Percentiles rank a stretch among this genome's conserved stretches.
phyloP scores from a whole-genome alignment of 2,888 invertebrate genomes.

The Sesia bembeciformis region DNA sequence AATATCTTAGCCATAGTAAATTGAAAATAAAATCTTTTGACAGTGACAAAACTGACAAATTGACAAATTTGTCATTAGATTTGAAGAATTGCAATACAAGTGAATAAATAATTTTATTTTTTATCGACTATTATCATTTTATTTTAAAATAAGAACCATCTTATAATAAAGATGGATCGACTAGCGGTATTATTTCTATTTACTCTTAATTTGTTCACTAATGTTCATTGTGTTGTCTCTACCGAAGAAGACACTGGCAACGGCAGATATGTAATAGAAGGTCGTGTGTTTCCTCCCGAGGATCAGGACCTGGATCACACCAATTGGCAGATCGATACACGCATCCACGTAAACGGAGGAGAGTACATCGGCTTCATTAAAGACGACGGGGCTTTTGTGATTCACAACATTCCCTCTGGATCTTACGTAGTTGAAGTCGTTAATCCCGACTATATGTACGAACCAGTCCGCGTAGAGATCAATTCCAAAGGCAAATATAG shows the following conservation, averaged over 20 bases:
- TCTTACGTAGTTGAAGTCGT: constrained; percentile 95
- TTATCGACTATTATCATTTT: no score
- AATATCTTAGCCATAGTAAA: no score
- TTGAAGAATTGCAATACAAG: no score
- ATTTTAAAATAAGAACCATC: no score
- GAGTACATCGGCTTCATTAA: constrained; percentile 91
- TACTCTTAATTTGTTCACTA: constrained; percentile 12
- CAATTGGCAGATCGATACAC: constrained; percentile 85
- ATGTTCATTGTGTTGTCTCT: constrained; percentile 26
- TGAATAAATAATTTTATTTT: no score
- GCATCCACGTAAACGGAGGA: constrained; percentile 90
- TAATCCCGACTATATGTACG: constrained; percentile 93
- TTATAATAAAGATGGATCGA: neutral
- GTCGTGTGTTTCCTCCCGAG: constrained; percentile 85
- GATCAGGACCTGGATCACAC: constrained; percentile 50
- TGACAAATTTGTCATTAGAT: no score
- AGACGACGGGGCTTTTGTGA: constrained; percentile 92
- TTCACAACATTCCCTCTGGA: constrained; percentile 91
- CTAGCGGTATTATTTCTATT: constrained; percentile 1
- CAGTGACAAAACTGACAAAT: no score
- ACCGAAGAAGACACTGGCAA: constrained; percentile 52
- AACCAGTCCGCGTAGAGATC: constrained; percentile 96
- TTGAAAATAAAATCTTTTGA: no score
- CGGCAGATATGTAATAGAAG: constrained; percentile 84
- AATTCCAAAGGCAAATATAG: constrained; percentile 97